Percentiles rank a stretch among this genome's conserved stretches.
Evolutionary conservation across 37 sponge, comb jelly and placozoan species (phyloP).

Genomic region (Hormiphora californensis): DNA sequence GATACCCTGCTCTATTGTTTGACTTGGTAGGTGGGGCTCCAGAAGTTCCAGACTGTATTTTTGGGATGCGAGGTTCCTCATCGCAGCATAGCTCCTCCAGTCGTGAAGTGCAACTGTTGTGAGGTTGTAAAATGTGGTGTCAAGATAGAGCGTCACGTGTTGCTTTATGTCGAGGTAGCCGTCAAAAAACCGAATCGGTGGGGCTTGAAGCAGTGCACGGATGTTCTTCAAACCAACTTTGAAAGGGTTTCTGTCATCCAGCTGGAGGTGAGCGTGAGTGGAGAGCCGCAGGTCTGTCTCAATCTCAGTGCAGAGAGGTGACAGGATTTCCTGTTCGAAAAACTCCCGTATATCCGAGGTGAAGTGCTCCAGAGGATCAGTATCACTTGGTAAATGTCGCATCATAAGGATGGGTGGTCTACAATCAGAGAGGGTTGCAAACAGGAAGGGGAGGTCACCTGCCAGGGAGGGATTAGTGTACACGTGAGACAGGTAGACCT

Average conservation of each 20-base stretch:
- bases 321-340: constrained; percentile 74
- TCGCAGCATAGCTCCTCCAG: constrained; percentile 94
- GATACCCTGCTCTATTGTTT: constrained; percentile 93
- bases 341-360: constrained; percentile 56
- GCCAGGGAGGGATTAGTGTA: constrained; percentile 44
- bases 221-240: constrained; percentile 74
- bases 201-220: constrained; percentile 69
- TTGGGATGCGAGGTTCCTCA: constrained; percentile 90
- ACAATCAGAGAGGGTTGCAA: constrained; percentile 86
- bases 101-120: constrained; percentile 90
- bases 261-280: constrained; percentile 78
- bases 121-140: constrained; percentile 93
- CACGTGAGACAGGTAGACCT: constrained; percentile 23
- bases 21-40: constrained; percentile 95
- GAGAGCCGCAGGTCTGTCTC: constrained; percentile 86
- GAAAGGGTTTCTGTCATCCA: constrained; percentile 94
- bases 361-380: constrained; percentile 36
- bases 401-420: constrained; percentile 58
- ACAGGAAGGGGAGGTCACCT: constrained; percentile 76
- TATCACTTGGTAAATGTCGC: constrained; percentile 26
- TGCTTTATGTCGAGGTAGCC: constrained; percentile 71
- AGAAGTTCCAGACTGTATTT: constrained; percentile 92
- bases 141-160: constrained; percentile 85
- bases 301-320: constrained; percentile 67
- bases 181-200: constrained; percentile 89